phyloP scores from a whole-genome alignment of 2,797 vertebrate species.

The Lutjanus argentimaculatus region DNA sequence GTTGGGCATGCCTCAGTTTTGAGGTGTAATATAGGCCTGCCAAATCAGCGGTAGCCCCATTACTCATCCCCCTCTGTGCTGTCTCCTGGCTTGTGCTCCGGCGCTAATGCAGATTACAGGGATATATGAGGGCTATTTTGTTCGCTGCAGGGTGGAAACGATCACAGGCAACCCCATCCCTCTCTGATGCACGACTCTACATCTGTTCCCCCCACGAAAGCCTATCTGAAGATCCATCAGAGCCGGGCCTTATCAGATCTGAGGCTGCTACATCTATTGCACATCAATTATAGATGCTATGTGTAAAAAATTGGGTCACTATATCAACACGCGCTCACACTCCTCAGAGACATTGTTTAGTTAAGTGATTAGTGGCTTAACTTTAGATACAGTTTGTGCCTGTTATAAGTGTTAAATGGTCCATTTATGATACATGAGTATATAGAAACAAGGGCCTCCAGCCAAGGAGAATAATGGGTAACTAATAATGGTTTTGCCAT shows the following conservation, averaged over 20 bases:
- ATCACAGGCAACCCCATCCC: slow-evolving; percentile 81
- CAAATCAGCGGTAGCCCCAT: slow-evolving; percentile 82
- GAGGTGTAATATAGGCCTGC: slow-evolving; percentile 82
- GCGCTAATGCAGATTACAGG: slow-evolving; percentile 86
- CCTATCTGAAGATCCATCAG: slow-evolving; percentile 81
- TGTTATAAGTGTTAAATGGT: slow-evolving; percentile 64
- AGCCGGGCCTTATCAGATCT: slow-evolving; percentile 77
- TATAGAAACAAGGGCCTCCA: slow-evolving; percentile 28
- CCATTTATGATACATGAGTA: slow-evolving; percentile 59
- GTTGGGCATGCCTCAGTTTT: slow-evolving; percentile 77
- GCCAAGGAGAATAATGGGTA: slow-evolving; percentile 39
- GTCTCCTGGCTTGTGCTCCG: slow-evolving; percentile 82
- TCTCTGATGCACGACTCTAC: slow-evolving; percentile 79
- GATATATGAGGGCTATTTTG: slow-evolving; percentile 88
- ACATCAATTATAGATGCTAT: slow-evolving; percentile 81
- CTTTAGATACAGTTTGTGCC: slow-evolving; percentile 64
- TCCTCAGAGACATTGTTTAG: slow-evolving; percentile 75
- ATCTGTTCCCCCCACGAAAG: slow-evolving; percentile 78
- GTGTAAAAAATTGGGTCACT: slow-evolving; percentile 74
- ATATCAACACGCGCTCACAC: slow-evolving; percentile 56
- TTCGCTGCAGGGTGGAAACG: slow-evolving; percentile 84
- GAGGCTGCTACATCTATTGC: slow-evolving; percentile 65
- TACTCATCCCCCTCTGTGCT: slow-evolving; percentile 83
- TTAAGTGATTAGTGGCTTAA: slow-evolving; percentile 72
- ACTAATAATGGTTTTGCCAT: slow-evolving; percentile 43